phyloP scores from a whole-genome alignment of 2,888 invertebrate species.

The Sturmia bella region DNA sequence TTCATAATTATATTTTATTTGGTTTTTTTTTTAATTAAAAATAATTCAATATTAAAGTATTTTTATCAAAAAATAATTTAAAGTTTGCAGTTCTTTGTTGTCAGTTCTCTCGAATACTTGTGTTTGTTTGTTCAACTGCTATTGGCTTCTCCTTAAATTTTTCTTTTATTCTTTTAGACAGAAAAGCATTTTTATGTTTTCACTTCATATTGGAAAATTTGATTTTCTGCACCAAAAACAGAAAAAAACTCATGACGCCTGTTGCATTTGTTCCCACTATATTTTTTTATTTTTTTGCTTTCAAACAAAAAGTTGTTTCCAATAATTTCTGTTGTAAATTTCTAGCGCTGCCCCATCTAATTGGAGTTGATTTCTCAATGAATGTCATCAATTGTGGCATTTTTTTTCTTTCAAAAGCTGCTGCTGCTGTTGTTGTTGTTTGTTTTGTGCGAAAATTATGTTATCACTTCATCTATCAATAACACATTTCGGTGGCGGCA shows the following conservation, averaged over 20 bases:
- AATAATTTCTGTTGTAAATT: slow-evolving; percentile 13
- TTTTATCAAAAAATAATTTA: too few relatives aligned
- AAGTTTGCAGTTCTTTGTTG: too few relatives aligned
- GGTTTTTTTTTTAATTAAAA: too few relatives aligned
- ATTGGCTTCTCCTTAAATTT: neutral
- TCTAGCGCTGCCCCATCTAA: neutral
- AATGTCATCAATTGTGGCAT: slow-evolving; percentile 52
- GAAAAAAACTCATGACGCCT: neutral
- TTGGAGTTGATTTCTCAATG: slow-evolving; percentile 39
- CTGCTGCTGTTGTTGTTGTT: neutral
- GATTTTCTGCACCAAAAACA: neutral
- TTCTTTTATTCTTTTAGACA: too few relatives aligned
- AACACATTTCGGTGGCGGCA: slow-evolving; percentile 62
- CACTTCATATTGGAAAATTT: neutral
- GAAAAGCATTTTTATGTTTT: too few relatives aligned
- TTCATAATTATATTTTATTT: too few relatives aligned
- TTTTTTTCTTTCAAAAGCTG: slow-evolving; percentile 15
- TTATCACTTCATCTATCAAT: slow-evolving; percentile 69
- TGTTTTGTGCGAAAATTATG: slow-evolving; percentile 50
- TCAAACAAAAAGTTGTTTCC: neutral
- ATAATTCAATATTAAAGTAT: too few relatives aligned
- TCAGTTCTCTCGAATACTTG: too few relatives aligned
- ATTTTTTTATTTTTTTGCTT: neutral
- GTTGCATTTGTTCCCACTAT: neutral
- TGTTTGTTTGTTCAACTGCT: too few relatives aligned